Evolutionary conservation across 2,888 invertebrate species (phyloP).

Genomic region (Bugulina stolonifera): DNA sequence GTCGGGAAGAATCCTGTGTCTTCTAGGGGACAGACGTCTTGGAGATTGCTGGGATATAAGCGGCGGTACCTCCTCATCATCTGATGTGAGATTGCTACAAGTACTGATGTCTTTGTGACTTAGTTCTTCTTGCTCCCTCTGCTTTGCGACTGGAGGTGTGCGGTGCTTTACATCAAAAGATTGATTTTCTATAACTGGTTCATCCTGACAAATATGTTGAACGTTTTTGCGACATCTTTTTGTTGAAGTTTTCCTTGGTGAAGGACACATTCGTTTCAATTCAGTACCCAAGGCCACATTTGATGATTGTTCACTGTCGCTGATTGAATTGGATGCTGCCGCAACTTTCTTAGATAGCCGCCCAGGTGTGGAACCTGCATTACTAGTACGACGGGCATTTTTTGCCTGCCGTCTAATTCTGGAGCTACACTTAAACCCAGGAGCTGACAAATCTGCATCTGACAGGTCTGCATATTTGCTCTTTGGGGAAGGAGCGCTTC

Average conservation of each 20-base stretch:
- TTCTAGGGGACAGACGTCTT: background rate
- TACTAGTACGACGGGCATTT: background rate
- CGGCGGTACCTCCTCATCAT: background rate
- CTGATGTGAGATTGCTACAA: background rate
- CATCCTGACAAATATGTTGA: background rate
- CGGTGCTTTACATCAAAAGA: background rate
- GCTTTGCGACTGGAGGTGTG: background rate
- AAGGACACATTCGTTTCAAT: too few species aligned
- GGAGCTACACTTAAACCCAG: constrained; percentile 3
- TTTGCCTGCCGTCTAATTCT: background rate
- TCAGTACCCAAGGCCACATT: too few species aligned
- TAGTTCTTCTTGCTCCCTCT: background rate
- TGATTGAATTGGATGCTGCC: background rate
- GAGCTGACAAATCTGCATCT: background rate
- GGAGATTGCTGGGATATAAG: too few species aligned
- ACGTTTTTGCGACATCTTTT: background rate
- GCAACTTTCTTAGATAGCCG: background rate
- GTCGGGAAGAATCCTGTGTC: background rate
- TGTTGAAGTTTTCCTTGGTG: background rate
- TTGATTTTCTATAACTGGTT: background rate
- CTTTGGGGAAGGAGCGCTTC: background rate
- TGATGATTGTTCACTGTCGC: too few species aligned
- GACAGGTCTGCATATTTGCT: background rate
- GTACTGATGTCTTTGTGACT: background rate
- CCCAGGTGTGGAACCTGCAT: background rate